Evolutionary conservation across 2,888 invertebrate genomes (phyloP), one percentile per base, ranked within the genome.

Genomic region (Aphidoletes aphidimyza): DNA sequence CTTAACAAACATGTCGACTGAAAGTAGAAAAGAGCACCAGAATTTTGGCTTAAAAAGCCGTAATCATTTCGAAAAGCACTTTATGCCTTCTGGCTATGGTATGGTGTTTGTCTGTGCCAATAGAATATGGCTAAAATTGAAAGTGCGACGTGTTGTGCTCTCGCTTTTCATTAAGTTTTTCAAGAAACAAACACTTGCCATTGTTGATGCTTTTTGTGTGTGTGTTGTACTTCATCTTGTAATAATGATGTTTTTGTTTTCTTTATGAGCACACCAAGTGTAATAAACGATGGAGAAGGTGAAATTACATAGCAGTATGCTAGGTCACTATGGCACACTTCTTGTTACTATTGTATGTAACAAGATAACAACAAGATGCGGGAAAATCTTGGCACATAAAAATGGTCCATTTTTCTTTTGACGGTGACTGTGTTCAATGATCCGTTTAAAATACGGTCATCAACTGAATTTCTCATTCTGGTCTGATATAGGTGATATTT

Each of bases 181-280:
- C 47, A 47, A 54, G 2, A 54, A 30, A 69, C 69, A 30, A 30
- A 69, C 19, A 69, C 69, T 30, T 69, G 30, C 69, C 0, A 69
- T 14, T 26, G 11, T 69, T 69, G 69, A 0, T 30, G 26, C 30
- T 34, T 30, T 19, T 19, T 49, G 49, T 49, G 49, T 49, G 11
- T 42, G 42, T 42, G 42, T 42, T 54, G 54, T 54, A 54, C 54
- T 69, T 69, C 69, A 34, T 69, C 34, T 69, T 69, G 69, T 69
- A 69, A 69, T 69, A 69, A 69, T 69, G 69, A 30, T 69, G 69
- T 69, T 69, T n/a, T 30, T 30, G 69, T 69, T 69, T 69, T 69
- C 69, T 69, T 69, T 69, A 30, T 69, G 11, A 30, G 30, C 30
- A 81, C 81, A 81, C n/a, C 81, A 36, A 81, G 37, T 81, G 37